Evolutionary conservation across 1,140 invertebrate species (phyloP), one percentile per base, ranked within the genome.

Genomic region (Ostrea edulis): DNA sequence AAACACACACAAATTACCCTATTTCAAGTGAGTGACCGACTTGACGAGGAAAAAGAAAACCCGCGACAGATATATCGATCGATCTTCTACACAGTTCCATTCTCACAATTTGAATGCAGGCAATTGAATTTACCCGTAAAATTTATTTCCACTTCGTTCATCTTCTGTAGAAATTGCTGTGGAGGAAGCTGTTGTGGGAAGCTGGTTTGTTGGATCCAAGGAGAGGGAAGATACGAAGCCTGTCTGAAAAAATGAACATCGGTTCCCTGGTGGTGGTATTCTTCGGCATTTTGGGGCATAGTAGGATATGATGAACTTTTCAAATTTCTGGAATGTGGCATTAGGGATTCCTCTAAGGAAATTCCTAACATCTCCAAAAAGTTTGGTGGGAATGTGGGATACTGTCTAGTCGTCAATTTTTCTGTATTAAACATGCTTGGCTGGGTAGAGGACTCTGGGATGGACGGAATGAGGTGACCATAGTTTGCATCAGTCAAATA

Each of bases 121-220:
- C 68, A 77, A 77, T 77, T 77, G 11, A 77, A 77, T 29, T 77
- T 77, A 77, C 68, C 68, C 22, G 22, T 77, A 12, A 77, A 77
- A 77, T 25, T 77, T 14, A 77, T 29, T 77, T 25, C 68, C 25
- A 77, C 25, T 14, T 77, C 25, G 35, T 25, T 25, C 29, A 14
- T 25, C 8, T 3, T 77, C 35, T 77, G 68, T 14, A 11, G 68
- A 77, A 29, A 77, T 25, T 22, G 68, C 12, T 8, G 68, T 12
- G 29, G 29, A 35, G 68, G 68, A 77, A 77, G 68, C 8, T 77
- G 12, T 29, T 77, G 68, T 14, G 25, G 3, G 9, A 12, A 22
- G 29, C 29, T 25, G 9, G 22, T 12, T 14, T 22, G 29, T 12
- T 35, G 22, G 25, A 14, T 25, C 68, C 68, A 77, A 0, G 68